Evolutionary conservation across 2,797 vertebrate genomes (phyloP).

Genomic region (Borostomias antarcticus): DNA sequence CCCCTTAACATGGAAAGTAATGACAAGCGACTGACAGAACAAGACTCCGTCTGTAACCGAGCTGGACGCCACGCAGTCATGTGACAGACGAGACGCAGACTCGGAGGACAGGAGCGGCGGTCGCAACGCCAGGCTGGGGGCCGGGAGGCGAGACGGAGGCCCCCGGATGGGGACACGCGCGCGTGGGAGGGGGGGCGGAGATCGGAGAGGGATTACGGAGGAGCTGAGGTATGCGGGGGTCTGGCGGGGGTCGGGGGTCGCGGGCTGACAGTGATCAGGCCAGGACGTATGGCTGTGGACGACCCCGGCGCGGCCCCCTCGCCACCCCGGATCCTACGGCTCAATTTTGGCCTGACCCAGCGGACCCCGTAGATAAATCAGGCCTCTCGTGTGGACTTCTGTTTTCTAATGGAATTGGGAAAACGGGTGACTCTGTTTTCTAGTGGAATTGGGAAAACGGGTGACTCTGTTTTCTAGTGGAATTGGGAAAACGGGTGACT

Average conservation of each 20-base stretch:
- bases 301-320: not conserved
- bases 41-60: no score
- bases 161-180: not conserved
- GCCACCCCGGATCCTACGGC: not conserved
- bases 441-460: no score
- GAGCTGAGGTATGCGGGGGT: conserved; percentile 21
- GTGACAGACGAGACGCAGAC: no score
- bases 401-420: conserved; percentile 26
- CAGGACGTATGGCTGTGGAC: conserved; percentile 4
- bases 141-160: conserved; percentile 7
- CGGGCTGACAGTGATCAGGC: conserved; percentile 37
- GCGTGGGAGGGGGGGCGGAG: not conserved
- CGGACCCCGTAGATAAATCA: conserved; percentile 52
- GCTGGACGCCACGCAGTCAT: no score
- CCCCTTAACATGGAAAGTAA: no score
- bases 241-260: conserved; percentile 15
- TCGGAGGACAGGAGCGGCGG: no score
- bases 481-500: no score
- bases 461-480: no score
- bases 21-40: no score
- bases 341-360: conserved; percentile 6
- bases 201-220: not conserved
- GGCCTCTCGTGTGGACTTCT: conserved; percentile 7
- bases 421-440: not conserved
- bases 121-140: no score